These are phyloP conservation scores for Agrilus biguttatus DNA, from an alignment of 2,888 invertebrate species.

Conservation along the genomic window DNA sequence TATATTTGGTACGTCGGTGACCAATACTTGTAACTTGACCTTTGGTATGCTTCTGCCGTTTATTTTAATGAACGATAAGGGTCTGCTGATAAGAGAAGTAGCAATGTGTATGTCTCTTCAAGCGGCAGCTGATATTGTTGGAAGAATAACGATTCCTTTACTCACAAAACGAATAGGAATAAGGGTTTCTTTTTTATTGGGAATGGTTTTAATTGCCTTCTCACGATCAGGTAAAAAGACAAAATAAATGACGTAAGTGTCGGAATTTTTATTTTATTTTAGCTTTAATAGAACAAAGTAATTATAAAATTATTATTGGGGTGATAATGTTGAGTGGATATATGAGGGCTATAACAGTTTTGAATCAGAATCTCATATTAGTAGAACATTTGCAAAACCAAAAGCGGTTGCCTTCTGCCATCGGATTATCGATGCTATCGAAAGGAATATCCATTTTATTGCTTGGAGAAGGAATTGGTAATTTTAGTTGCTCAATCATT, in stretches of 20 bases:
- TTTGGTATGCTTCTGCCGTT: constrained; percentile 58
- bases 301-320: constrained; percentile 35
- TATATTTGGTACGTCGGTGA: constrained; percentile 48
- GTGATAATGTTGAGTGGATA: constrained; percentile 52
- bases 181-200: constrained; percentile 46
- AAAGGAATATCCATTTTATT: constrained; percentile 55
- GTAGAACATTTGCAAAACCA: constrained; percentile 43
- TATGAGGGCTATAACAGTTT: constrained; percentile 57
- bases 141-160: constrained; percentile 48
- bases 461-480: constrained; percentile 41
- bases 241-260: not conserved
- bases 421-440: constrained; percentile 57
- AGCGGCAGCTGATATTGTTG: constrained; percentile 50
- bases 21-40: constrained; percentile 52
- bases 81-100: constrained; percentile 36
- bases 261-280: constrained; percentile 11
- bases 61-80: constrained; percentile 39
- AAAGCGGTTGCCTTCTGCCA: constrained; percentile 47
- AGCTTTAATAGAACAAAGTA: constrained; percentile 47
- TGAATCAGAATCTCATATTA: constrained; percentile 55
- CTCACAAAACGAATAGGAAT: constrained; percentile 46
- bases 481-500: constrained; percentile 4
- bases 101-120: constrained; percentile 58
- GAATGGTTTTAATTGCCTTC: constrained; percentile 41
- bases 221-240: constrained; percentile 37